Base-by-base conservation (phyloP, 2,888 invertebrate species). In the Brachyopa scutellaris region DNA sequence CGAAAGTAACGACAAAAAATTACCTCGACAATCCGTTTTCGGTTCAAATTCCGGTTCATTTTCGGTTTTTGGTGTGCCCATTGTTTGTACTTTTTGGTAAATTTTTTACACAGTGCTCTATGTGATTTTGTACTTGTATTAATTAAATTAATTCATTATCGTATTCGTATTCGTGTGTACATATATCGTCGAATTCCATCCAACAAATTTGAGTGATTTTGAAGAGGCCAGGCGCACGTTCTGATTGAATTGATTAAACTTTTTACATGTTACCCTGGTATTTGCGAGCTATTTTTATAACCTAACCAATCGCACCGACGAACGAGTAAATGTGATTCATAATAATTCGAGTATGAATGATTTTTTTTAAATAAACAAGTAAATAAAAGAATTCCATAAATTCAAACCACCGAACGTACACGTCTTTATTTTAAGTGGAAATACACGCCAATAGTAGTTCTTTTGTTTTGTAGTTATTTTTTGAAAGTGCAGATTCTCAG, bases 221-320 rank as follows among this genome's bases (percentile, higher is more conserved):
- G 49, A 77, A 61, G 55, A 80, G 59, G 59, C 70, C 61, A 78
- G 64, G 80, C 76, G 84, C 85, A 85, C 78, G 84, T 82, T 74
- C 77, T 74, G 67, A 29, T 38, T 76, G 85, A 86, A 88, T 88
- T 88, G 88, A 88, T 88, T 87, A 88, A 88, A 88, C 88, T 82
- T 84, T 83, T 66, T 72, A 57, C 59, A 80, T 72, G 85, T 85
- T 84, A 66, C 85, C 85, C 61, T 72, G 85, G 84, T 70, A 38
- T 53, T 72, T 40, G 8, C 13, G 9, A 47, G 67, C 51, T 70
- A 69, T 64, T 80, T n/a, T n/a, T 64, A 76, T 64, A 47, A 13
- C 36, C 49, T 15, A 21, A 47, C 38, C 15, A 59, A 70, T 59
- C 57, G 11, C 51, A 67, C 57, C n/a, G n/a, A n/a, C n/a, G n/a